Evolutionary conservation across 53 echinoderm and acorn worm species (phyloP).

Genomic region (Actinopyga echinites): DNA sequence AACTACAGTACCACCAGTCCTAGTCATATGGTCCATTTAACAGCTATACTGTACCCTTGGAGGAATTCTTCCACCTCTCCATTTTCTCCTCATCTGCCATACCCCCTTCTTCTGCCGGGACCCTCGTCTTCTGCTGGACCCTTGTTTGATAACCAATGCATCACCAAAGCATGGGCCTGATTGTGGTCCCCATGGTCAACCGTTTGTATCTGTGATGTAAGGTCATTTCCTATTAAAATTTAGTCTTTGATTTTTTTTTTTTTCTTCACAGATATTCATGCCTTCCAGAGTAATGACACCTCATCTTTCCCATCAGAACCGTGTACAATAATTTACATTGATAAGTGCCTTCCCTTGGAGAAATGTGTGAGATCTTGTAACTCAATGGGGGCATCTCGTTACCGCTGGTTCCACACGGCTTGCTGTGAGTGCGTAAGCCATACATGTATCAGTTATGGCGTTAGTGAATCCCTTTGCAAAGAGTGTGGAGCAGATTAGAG

Average conservation of each 20-base stretch:
- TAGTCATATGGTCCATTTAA: too few relatives aligned
- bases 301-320: not conserved
- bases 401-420: constrained; percentile 92
- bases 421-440: constrained; percentile 96
- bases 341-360: constrained; percentile 69
- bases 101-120: too few relatives aligned
- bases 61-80: too few relatives aligned
- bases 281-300: not conserved
- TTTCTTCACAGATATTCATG: too few relatives aligned
- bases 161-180: too few relatives aligned
- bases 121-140: too few relatives aligned
- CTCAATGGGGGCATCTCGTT: constrained; percentile 82
- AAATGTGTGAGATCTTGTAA: constrained; percentile 77
- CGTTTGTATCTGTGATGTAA: not conserved
- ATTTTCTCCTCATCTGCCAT: too few relatives aligned
- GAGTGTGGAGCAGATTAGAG: constrained; percentile 43
- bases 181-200: too few relatives aligned
- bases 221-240: not conserved
- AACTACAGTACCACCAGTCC: too few relatives aligned
- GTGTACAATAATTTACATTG: constrained; percentile 78
- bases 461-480: constrained; percentile 75
- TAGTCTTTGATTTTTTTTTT: too few relatives aligned
- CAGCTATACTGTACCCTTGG: too few relatives aligned
- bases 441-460: constrained; percentile 85
- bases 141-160: too few relatives aligned